Evolutionary conservation across 2,797 vertebrate genomes (phyloP).

Genomic region (Syngnathus rostellatus): DNA sequence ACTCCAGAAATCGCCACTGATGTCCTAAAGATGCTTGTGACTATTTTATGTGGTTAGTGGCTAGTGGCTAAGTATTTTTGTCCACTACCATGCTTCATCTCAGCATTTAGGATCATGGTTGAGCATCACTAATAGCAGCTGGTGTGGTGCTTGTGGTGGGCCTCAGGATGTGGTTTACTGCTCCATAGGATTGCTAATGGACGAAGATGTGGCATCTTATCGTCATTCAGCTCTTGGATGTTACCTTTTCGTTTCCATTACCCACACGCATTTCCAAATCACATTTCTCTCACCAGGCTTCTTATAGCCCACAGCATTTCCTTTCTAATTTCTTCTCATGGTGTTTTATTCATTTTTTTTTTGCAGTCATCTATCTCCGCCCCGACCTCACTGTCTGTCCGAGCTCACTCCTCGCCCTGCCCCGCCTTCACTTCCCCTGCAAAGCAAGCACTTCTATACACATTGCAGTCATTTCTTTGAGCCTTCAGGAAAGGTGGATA

Average conservation of each 20-base stretch:
- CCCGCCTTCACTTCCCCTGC: conserved; percentile 13
- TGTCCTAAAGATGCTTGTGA: conserved; percentile 20
- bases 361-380: conserved; percentile 37
- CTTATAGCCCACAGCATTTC: conserved; percentile 34
- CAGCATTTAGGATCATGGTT: conserved; percentile 33
- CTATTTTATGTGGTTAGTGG: too few species aligned
- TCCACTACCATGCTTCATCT: conserved; percentile 34
- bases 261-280: conserved; percentile 10
- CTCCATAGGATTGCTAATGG: conserved; percentile 43
- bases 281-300: conserved; percentile 16
- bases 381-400: conserved; percentile 33
- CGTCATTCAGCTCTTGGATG: conserved; percentile 21
- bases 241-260: conserved; percentile 20
- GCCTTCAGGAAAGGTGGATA: conserved; percentile 52
- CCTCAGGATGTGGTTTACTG: conserved; percentile 43
- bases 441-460: conserved; percentile 37
- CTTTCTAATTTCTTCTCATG: conserved; percentile 54
- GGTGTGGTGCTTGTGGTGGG: conserved; percentile 36
- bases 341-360: conserved; percentile 68
- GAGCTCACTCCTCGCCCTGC: neutral
- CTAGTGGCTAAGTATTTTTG: conserved; percentile 21
- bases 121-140: conserved; percentile 39
- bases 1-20: neutral
- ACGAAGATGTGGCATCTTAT: conserved; percentile 36
- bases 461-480: conserved; percentile 48